These are phyloP conservation scores for Microtus richardsoni DNA, from an alignment of 2,113 vertebrate species.

Conservation along the genomic window DNA sequence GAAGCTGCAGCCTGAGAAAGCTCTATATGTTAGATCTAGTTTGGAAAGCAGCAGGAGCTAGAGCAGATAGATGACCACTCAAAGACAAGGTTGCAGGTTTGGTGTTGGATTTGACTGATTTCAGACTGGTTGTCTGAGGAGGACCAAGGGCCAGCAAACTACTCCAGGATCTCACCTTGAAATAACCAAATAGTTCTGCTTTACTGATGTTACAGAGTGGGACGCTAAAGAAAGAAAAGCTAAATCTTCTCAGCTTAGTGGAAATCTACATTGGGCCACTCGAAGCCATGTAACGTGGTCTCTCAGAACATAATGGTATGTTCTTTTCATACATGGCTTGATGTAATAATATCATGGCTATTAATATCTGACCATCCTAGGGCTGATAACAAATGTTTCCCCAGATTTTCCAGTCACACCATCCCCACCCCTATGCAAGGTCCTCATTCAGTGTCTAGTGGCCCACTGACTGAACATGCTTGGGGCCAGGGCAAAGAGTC, in stretches of 20 bases:
- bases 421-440: accelerated
- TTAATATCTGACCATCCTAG: neutral
- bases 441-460: accelerated
- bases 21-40: neutral
- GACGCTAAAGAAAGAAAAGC: neutral
- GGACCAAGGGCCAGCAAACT: neutral
- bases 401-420: neutral
- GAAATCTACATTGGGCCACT: neutral
- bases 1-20: neutral
- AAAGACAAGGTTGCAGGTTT: neutral
- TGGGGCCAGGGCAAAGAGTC: accelerated
- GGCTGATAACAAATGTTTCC: neutral
- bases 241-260: neutral
- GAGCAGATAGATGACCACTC: neutral
- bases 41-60: no score
- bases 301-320: accelerated
- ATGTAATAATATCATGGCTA: accelerated
- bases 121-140: neutral
- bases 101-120: neutral
- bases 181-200: neutral
- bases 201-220: accelerated
- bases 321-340: neutral
- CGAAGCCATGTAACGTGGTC: accelerated
- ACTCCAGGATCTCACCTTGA: no score
- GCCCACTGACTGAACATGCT: accelerated